Percentiles rank a stretch among this genome's conserved stretches.
phyloP scores from a whole-genome alignment of 2,113 vertebrate genomes.

The Myxocyprinus asiaticus region DNA sequence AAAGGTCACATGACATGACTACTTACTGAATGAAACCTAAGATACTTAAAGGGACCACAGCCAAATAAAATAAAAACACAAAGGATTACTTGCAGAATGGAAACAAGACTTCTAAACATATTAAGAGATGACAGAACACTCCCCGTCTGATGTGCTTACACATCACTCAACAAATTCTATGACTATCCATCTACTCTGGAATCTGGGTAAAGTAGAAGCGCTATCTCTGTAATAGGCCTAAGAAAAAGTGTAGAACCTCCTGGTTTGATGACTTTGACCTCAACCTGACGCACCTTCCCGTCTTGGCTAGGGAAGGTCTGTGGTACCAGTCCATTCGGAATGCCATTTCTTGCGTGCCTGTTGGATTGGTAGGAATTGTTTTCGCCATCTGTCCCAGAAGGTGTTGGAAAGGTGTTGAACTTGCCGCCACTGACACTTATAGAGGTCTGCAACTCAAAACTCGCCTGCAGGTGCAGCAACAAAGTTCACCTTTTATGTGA shows the following conservation, averaged over 20 bases:
- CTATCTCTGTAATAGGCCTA: neutral
- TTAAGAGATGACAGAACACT: slow-evolving; percentile 10
- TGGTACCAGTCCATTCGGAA: too few species aligned
- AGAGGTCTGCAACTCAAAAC: neutral
- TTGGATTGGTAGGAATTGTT: too few species aligned
- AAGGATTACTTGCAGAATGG: too few species aligned
- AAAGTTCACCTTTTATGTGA: neutral
- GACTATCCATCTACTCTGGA: neutral
- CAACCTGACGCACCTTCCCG: neutral
- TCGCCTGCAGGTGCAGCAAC: neutral
- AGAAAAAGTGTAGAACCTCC: neutral
- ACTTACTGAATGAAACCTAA: too few species aligned
- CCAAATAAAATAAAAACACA: too few species aligned
- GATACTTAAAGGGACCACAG: too few species aligned
- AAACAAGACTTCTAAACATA: too few species aligned
- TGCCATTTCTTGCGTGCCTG: too few species aligned
- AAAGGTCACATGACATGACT: too few species aligned
- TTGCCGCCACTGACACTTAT: neutral
- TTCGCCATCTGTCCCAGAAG: too few species aligned
- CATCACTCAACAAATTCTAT: neutral
- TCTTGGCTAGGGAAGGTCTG: neutral
- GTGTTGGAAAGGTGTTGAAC: too few species aligned
- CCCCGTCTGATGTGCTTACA: slow-evolving; percentile 13
- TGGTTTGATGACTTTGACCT: slow-evolving; percentile 24
- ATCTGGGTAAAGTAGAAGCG: slow-evolving; percentile 9